Percentiles rank a stretch among this genome's conserved stretches.
Evolutionary conservation across 37 sponge, comb jelly and placozoan genomes (phyloP).

Genomic region (Cliona cf. orientalis): DNA sequence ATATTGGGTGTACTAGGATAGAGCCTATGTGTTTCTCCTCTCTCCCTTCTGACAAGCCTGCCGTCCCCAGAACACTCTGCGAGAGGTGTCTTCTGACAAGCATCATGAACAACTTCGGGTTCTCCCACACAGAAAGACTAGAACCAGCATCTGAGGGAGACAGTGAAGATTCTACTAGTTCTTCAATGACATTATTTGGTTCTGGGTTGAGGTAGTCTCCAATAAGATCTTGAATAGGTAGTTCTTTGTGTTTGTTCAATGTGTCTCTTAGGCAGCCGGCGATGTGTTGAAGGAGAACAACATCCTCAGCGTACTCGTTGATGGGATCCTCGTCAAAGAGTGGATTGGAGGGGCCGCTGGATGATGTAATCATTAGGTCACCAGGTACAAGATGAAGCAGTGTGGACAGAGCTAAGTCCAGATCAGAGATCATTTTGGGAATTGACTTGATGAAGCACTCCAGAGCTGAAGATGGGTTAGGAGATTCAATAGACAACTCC

Average conservation of each 20-base stretch:
- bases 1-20: background rate
- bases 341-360: background rate
- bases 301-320: constrained; percentile 62
- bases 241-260: too few species aligned
- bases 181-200: too few species aligned
- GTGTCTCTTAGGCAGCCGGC: constrained; percentile 11
- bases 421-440: background rate
- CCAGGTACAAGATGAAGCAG: too few species aligned
- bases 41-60: background rate
- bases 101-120: too few species aligned
- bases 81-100: background rate
- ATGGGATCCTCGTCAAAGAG: constrained; percentile 74
- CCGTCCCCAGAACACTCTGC: background rate
- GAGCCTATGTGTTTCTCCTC: background rate
- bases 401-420: background rate
- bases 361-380: too few species aligned
- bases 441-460: constrained; percentile 1
- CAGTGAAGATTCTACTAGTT: too few species aligned
- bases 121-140: too few species aligned
- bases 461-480: constrained; percentile 18
- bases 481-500: background rate
- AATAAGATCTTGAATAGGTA: too few species aligned
- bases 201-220: too few species aligned
- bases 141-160: too few species aligned
- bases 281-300: constrained; percentile 12